A percentile compares a stretch with the other conserved stretches of the same genome.
Conservation (phyloP, 2,888 invertebrate species). For the Ellobium chinense region DNA sequence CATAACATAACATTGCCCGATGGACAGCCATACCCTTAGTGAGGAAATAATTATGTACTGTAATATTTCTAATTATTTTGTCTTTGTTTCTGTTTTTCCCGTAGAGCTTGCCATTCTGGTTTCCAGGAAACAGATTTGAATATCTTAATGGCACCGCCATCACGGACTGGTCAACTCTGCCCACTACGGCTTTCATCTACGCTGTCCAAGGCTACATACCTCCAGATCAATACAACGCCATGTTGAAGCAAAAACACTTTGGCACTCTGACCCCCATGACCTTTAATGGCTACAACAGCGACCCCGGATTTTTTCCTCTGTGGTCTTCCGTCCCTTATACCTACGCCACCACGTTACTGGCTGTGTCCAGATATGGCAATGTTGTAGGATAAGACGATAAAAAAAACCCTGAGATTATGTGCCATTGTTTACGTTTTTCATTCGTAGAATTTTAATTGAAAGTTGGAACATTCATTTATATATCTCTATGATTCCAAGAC, state of each 20-base stretch:
- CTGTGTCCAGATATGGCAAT: conserved; percentile 52
- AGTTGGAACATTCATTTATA: no score
- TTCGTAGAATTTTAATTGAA: no score
- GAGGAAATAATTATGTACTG: no score
- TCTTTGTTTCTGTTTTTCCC: not conserved
- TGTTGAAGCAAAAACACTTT: conserved; percentile 53
- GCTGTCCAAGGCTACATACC: conserved; percentile 62
- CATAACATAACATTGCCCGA: no score
- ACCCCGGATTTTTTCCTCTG: conserved; percentile 62
- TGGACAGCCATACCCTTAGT: no score
- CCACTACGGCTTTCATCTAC: conserved; percentile 42
- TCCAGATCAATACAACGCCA: conserved; percentile 56
- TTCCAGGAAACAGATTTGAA: conserved; percentile 55
- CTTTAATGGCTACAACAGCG: conserved; percentile 66
- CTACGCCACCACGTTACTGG: conserved; percentile 64
- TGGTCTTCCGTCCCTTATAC: conserved; percentile 71
- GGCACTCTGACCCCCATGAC: conserved; percentile 53
- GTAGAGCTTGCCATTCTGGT: conserved; percentile 43
- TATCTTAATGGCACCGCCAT: conserved; percentile 56
- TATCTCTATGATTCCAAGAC: no score
- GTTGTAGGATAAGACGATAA: not conserved
- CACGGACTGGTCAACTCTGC: conserved; percentile 37
- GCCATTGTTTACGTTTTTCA: no score
- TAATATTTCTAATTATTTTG: no score
- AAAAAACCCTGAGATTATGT: not conserved